These are phyloP conservation scores for Ondatra zibethicus DNA, from an alignment of 2,113 vertebrate species.

Conservation along the genomic window DNA sequence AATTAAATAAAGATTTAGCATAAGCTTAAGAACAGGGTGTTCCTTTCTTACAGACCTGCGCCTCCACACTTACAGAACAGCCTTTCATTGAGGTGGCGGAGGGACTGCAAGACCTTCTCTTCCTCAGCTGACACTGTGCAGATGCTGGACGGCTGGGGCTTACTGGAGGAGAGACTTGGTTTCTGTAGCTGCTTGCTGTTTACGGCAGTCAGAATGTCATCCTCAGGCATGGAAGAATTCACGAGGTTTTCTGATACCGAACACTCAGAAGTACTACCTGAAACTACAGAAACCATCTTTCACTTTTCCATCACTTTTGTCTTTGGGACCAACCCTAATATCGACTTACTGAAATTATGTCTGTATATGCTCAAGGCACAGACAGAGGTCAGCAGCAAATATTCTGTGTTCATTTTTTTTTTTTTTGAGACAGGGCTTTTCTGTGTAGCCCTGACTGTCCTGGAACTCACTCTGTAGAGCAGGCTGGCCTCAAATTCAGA, in stretches of 20 bases:
- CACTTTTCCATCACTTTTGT: neutral
- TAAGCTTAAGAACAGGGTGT: neutral
- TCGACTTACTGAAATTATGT: neutral
- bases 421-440: neutral
- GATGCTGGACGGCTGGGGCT: constrained; percentile 44
- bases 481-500: neutral
- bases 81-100: constrained; percentile 90
- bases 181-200: constrained; percentile 80
- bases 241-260: constrained; percentile 84
- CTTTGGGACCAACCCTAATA: neutral
- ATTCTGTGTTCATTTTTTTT: neutral
- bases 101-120: constrained; percentile 90
- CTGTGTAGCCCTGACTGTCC: neutral
- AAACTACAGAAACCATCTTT: constrained; percentile 83
- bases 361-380: constrained; percentile 11
- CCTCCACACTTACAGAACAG: constrained; percentile 89
- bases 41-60: neutral
- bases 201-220: constrained; percentile 83
- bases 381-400: neutral
- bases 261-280: constrained; percentile 86
- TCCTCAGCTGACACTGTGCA: constrained; percentile 91
- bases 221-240: constrained; percentile 79
- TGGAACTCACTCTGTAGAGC: neutral
- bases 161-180: constrained; percentile 58
- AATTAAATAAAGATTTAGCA: constrained; percentile 34